Conservation (phyloP, 2,113 vertebrate species). For the Oncorhynchus kisutch region DNA sequence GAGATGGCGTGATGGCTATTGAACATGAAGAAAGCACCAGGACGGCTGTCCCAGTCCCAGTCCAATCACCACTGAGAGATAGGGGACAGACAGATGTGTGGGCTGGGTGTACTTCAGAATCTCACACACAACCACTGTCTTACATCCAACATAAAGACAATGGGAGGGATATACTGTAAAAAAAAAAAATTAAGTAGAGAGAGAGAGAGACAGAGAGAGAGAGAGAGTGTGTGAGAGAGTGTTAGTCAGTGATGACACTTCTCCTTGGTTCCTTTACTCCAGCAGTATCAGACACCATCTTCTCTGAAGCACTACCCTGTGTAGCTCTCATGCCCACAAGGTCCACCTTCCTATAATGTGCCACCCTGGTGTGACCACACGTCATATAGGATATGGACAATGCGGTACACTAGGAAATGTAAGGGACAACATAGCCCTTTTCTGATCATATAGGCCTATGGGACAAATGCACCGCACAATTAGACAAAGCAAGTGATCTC, state of each 20-base stretch:
- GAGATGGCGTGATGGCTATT: constrained; percentile 10
- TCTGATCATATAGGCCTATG: background rate
- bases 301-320: background rate
- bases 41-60: background rate
- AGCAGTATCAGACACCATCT: background rate
- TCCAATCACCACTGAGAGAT: constrained; percentile 1
- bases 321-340: background rate
- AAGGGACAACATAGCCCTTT: background rate
- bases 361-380: background rate
- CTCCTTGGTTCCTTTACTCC: background rate
- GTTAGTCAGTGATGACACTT: background rate
- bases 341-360: background rate
- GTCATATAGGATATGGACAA: background rate
- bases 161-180: background rate
- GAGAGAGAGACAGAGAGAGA: background rate
- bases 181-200: background rate
- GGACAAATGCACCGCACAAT: background rate
- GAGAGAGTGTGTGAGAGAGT: background rate
- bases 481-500: background rate
- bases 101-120: background rate
- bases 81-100: background rate
- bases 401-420: background rate
- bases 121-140: background rate
- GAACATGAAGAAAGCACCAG: constrained; percentile 10
- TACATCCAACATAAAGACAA: background rate